Percentiles rank a stretch among this genome's conserved stretches.
These are phyloP conservation scores for Pomatostomus ruficeps DNA, from an alignment of 2,113 vertebrate genomes.

Conservation along the genomic window DNA sequence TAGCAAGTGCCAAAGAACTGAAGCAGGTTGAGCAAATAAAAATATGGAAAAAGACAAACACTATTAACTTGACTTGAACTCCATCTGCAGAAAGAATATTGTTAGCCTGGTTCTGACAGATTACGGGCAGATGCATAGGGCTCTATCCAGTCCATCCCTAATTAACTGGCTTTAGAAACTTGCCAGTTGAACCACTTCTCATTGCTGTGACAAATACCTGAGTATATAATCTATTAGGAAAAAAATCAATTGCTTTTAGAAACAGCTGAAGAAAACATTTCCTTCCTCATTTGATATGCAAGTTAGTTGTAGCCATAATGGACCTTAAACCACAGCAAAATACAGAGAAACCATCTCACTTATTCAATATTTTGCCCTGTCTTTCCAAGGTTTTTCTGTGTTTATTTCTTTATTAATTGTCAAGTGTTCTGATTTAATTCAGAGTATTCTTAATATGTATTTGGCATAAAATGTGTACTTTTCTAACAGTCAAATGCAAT, in stretches of 20 bases:
- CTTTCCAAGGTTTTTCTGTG: not conserved
- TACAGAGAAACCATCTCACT: not conserved
- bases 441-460: not conserved
- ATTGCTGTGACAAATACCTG: not conserved
- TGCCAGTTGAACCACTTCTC: not conserved
- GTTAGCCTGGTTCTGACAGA: not conserved
- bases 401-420: not conserved
- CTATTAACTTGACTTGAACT: not conserved
- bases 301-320: not conserved
- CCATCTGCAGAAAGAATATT: not conserved
- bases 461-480: not conserved
- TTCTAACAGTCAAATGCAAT: not conserved
- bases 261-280: not conserved
- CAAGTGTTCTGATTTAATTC: not conserved
- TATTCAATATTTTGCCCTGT: not conserved
- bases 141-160: not conserved
- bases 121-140: not conserved
- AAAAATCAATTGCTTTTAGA: not conserved
- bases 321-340: not conserved
- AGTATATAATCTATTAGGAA: not conserved
- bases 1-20: not conserved
- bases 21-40: conserved; percentile 1
- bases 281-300: not conserved
- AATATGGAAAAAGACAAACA: conserved; percentile 15
- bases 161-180: not conserved